These are phyloP conservation scores for Cephonodes hylas DNA, from an alignment of 2,888 invertebrate genomes.

Conservation along the genomic window DNA sequence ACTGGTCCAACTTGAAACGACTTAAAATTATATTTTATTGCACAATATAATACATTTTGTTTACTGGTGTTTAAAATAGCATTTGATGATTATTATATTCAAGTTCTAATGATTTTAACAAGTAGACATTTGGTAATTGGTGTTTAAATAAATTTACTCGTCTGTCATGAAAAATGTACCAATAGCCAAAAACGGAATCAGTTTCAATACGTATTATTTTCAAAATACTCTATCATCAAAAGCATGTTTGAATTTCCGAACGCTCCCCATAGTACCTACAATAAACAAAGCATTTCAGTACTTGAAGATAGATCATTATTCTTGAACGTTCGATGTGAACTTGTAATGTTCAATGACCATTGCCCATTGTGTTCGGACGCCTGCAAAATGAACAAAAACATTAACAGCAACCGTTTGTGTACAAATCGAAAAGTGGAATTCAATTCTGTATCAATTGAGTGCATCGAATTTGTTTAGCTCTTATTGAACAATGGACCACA, in stretches of 20 bases:
- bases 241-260: background rate
- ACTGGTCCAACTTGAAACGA: no score
- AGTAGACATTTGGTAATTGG: no score
- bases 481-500: slow-evolving; percentile 7
- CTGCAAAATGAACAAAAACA: background rate
- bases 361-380: background rate
- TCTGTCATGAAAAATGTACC: no score
- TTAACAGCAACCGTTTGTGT: background rate
- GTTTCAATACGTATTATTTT: background rate
- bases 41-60: no score
- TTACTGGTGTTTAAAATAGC: no score
- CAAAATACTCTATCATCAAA: background rate
- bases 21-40: no score
- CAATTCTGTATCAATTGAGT: background rate
- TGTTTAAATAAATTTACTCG: no score
- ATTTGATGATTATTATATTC: no score
- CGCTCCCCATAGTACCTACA: background rate
- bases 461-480: slow-evolving; percentile 14
- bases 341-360: background rate
- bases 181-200: no score
- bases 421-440: background rate
- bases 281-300: background rate
- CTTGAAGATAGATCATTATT: background rate
- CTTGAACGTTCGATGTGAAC: background rate
- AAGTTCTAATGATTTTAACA: no score